Evolutionary conservation across 2,113 vertebrate species (phyloP).

Genomic region (Procavia capensis): DNA sequence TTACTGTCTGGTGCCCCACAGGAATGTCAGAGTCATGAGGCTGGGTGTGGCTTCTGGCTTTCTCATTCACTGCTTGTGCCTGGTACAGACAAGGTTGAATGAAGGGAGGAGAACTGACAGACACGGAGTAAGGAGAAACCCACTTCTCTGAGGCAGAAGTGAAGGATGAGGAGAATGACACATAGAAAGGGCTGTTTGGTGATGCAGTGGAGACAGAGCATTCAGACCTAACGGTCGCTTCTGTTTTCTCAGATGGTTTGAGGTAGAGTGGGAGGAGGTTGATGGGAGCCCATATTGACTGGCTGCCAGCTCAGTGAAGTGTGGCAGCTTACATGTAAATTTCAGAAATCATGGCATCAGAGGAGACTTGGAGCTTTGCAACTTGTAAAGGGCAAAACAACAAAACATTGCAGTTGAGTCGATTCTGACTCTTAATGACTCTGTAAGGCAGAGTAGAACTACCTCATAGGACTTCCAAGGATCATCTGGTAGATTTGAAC

Average conservation of each 20-base stretch:
- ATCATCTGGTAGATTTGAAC: no score
- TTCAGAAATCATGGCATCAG: not conserved
- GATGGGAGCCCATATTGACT: not conserved
- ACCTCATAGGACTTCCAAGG: no score
- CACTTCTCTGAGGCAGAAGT: not conserved
- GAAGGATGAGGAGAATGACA: not conserved
- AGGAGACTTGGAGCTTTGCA: not conserved
- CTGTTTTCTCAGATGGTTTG: slow-evolving; percentile 24
- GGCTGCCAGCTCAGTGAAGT: not conserved
- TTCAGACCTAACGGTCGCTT: not conserved
- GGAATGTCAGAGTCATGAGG: not conserved
- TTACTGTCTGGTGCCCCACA: not conserved
- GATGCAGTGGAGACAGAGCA: not conserved
- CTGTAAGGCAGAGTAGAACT: no score
- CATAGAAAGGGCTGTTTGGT: not conserved
- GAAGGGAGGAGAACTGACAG: not conserved
- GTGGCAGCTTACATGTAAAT: not conserved
- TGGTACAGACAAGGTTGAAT: not conserved
- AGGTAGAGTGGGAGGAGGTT: not conserved
- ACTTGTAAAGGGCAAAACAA: not conserved
- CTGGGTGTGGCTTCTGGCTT: not conserved
- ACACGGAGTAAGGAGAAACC: not conserved
- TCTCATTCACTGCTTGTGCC: not conserved
- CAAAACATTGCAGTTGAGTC: no score
- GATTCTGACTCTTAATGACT: no score